phyloP scores from a whole-genome alignment of 2,888 invertebrate species.

The Apamea epomidion region DNA sequence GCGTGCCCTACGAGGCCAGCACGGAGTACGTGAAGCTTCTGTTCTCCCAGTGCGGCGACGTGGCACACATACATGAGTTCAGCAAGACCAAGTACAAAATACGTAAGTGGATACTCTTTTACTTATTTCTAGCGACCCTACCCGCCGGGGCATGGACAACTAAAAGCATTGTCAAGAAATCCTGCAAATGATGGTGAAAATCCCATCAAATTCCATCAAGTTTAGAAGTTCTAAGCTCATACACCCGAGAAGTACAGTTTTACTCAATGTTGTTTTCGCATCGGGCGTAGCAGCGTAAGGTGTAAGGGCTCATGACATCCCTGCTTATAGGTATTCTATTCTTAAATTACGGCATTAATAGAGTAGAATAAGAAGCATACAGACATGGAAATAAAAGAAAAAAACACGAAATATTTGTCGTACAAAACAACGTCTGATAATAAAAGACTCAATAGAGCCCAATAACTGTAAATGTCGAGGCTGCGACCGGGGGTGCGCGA shows the following conservation, averaged over 20 bases:
- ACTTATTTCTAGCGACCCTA: neutral
- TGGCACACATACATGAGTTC: constrained; percentile 89
- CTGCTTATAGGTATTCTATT: neutral
- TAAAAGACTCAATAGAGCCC: neutral
- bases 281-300: neutral
- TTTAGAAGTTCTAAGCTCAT: neutral
- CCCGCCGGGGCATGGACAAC: no score
- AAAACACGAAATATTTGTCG: neutral
- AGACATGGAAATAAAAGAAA: neutral
- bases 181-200: neutral
- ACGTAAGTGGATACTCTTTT: constrained; percentile 75
- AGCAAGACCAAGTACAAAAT: constrained; percentile 90
- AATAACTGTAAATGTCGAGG: constrained; percentile 19
- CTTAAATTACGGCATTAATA: neutral
- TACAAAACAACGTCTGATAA: constrained; percentile 18
- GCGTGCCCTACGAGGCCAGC: constrained; percentile 88
- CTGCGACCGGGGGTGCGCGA: neutral
- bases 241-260: neutral
- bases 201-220: neutral
- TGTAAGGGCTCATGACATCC: neutral
- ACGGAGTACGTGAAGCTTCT: constrained; percentile 85
- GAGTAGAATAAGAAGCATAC: neutral
- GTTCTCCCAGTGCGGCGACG: constrained; percentile 86
- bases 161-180: neutral
- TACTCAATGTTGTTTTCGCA: neutral